Conservation (phyloP, 2,797 vertebrate species). For the Hemitrygon akajei region DNA sequence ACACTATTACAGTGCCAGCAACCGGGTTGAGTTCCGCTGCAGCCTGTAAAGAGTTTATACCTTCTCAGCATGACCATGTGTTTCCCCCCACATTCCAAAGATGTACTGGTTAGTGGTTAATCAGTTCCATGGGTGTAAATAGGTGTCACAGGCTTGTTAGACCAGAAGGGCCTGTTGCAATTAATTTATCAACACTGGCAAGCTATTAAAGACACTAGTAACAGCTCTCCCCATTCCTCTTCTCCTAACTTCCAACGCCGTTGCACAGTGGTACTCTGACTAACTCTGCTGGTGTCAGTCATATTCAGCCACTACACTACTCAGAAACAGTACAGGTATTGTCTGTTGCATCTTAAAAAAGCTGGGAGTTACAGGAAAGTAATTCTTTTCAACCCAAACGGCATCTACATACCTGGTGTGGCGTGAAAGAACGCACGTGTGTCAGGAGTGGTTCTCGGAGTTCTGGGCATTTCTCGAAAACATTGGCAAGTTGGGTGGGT, state of each 20-base stretch:
- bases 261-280: not conserved
- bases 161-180: too few species aligned
- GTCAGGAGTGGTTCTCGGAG: slow-evolving; percentile 78
- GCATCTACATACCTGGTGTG: slow-evolving; percentile 68
- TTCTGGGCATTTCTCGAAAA: slow-evolving; percentile 86
- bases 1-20: too few species aligned
- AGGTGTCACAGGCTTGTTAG: too few species aligned
- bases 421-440: slow-evolving; percentile 80
- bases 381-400: not conserved
- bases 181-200: too few species aligned
- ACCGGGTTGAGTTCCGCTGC: too few species aligned
- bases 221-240: not conserved
- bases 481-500: slow-evolving; percentile 66
- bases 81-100: too few species aligned
- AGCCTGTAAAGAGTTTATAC: too few species aligned
- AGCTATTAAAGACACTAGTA: not conserved
- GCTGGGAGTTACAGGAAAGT: not conserved
- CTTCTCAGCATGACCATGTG: too few species aligned
- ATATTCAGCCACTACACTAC: too few species aligned
- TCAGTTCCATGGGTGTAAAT: too few species aligned
- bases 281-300: not conserved
- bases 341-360: not conserved
- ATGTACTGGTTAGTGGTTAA: too few species aligned
- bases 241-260: not conserved
- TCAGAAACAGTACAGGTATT: not conserved